phyloP scores from a whole-genome alignment of 1,140 invertebrate species.

The Akabosia matsudoensis region DNA sequence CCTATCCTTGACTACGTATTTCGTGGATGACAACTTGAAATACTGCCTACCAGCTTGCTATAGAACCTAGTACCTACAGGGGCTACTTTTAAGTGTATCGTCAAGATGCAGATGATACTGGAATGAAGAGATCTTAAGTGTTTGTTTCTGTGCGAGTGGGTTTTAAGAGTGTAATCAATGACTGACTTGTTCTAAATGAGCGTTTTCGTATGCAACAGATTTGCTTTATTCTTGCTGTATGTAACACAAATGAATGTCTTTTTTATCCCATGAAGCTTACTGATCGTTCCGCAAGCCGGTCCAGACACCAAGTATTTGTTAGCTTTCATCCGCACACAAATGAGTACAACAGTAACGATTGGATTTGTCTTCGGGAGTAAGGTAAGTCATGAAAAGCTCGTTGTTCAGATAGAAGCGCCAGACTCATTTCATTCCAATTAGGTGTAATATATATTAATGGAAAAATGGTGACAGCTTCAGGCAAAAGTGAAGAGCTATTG shows the following conservation, averaged over 20 bases:
- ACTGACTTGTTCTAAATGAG: too few species aligned
- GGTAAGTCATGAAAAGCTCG: conserved; percentile 57
- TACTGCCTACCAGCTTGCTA: neutral
- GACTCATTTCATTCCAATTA: neutral
- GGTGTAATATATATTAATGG: neutral
- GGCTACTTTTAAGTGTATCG: too few species aligned
- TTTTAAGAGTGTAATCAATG: too few species aligned
- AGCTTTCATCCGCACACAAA: conserved; percentile 78
- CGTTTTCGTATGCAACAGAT: too few species aligned
- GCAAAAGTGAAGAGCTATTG: neutral
- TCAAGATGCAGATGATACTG: too few species aligned
- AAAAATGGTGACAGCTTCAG: neutral
- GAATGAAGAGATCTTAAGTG: too few species aligned
- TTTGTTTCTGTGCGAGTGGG: too few species aligned
- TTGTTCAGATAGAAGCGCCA: too few species aligned
- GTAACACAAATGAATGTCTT: neutral
- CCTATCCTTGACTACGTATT: neutral
- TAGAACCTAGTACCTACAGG: too few species aligned
- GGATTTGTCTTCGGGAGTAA: conserved; percentile 81
- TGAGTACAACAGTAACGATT: conserved; percentile 80
- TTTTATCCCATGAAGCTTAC: conserved; percentile 62
- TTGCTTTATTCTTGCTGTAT: too few species aligned
- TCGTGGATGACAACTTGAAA: neutral
- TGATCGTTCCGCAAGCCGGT: conserved; percentile 77
- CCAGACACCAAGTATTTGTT: conserved; percentile 84